Conservation (phyloP, 2,113 vertebrate species). For the zebrafish (Danio rerio) region DNA sequence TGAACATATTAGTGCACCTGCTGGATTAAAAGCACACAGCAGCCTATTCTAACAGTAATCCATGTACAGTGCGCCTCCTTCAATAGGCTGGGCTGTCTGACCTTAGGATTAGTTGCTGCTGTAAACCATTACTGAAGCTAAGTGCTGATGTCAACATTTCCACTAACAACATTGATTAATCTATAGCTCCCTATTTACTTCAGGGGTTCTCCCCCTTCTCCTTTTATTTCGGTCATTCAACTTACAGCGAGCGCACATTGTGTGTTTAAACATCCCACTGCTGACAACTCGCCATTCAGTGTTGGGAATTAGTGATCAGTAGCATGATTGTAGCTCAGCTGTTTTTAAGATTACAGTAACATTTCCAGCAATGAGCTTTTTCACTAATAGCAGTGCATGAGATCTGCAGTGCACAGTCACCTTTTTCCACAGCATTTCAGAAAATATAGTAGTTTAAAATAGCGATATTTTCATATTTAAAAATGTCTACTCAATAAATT, state of each 20-base stretch:
- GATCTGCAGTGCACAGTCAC: too few species aligned
- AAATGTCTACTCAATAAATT: not conserved
- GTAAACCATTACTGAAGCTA: slow-evolving; percentile 51
- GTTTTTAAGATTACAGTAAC: not conserved
- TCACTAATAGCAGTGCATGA: not conserved
- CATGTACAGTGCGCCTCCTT: slow-evolving; percentile 35
- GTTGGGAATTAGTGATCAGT: slow-evolving; percentile 26
- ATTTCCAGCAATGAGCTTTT: not conserved
- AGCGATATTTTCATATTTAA: too few species aligned
- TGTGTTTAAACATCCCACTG: slow-evolving; percentile 32
- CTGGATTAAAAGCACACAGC: not conserved
- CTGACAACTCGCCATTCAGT: not conserved
- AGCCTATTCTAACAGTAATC: slow-evolving; percentile 38
- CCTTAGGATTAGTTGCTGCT: slow-evolving; percentile 55
- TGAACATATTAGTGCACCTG: slow-evolving; percentile 7
- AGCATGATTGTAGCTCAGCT: not conserved
- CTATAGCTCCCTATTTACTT: slow-evolving; percentile 58
- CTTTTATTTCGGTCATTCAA: slow-evolving; percentile 16
- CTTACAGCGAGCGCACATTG: not conserved
- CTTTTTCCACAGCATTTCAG: not conserved
- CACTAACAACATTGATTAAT: slow-evolving; percentile 72
- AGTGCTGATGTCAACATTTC: slow-evolving; percentile 70
- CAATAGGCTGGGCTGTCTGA: slow-evolving; percentile 54
- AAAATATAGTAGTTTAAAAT: too few species aligned
- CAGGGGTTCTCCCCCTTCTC: slow-evolving; percentile 17